A percentile compares a stretch with the other conserved stretches of the same genome.
These are phyloP conservation scores for Gambusia holbrooki DNA, from an alignment of 2,113 vertebrate genomes.

Conservation along the genomic window DNA sequence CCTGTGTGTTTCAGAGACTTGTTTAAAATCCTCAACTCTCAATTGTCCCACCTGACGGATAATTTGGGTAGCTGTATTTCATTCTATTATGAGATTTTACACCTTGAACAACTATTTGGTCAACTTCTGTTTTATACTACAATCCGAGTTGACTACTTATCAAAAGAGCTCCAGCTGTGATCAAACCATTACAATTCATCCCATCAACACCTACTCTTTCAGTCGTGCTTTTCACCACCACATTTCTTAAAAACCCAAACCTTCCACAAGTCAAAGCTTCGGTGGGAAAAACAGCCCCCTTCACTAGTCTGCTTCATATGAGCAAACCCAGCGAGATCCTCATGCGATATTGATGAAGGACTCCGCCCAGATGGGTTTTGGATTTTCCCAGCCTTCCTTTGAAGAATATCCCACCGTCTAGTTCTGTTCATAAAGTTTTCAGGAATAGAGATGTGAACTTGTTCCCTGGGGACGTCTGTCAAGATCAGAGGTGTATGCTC, in stretches of 20 bases:
- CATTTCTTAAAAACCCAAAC: constrained; percentile 46
- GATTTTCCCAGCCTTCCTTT: constrained; percentile 73
- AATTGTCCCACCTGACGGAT: too few relatives aligned
- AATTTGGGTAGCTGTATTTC: too few relatives aligned
- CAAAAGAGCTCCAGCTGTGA: too few relatives aligned
- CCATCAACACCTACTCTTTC: constrained; percentile 53
- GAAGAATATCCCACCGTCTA: constrained; percentile 71
- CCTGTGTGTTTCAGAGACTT: too few relatives aligned
- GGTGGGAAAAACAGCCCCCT: constrained; percentile 52
- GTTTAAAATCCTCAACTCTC: too few relatives aligned
- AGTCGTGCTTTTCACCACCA: constrained; percentile 35
- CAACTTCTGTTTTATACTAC: too few relatives aligned
- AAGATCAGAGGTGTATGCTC: constrained; percentile 67
- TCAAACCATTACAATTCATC: too few relatives aligned
- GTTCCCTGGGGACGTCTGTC: constrained; percentile 48
- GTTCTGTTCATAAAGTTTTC: constrained; percentile 69
- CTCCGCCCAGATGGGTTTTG: constrained; percentile 63
- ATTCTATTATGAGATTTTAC: too few relatives aligned
- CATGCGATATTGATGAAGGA: constrained; percentile 79
- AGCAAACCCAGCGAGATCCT: constrained; percentile 54
- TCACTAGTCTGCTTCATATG: constrained; percentile 40
- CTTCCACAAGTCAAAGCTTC: constrained; percentile 34
- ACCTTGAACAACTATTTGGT: too few relatives aligned
- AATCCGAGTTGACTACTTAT: too few relatives aligned
- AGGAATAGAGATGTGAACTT: constrained; percentile 69